Evolutionary conservation across 92 coral and sea anemone genomes (phyloP), one percentile per base, ranked within the genome.

Genomic region (Zoanthus gigantus): DNA sequence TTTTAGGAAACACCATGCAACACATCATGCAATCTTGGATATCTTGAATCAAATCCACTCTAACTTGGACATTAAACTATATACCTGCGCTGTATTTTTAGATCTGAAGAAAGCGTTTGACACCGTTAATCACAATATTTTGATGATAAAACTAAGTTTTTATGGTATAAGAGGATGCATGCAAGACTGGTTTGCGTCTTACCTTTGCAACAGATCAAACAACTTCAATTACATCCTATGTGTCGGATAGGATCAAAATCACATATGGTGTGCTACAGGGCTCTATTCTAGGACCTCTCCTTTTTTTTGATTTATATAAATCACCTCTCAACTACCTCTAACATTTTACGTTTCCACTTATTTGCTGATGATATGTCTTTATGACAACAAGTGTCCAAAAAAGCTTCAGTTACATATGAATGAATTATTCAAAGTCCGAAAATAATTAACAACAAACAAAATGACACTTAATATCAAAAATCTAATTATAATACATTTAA

Each of bases 211-310:
- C 23, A 23, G 23, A 23, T 23, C 23, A 23, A 23, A 23, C 23
- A 0, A 23, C 23, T 23, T 75, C 79, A 48, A 8, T 75, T 47
- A 75, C 79, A 75, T 75, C 79, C 5, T 75, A 48, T 74, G 78
- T 74, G 78, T 74, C 78, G 57, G 78, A 74, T 74, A 74, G 78
- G 78, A 74, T 42, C 78, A 75, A 72, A 72, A 72, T 72, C 77
- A 37, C 52, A 72, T 72, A 72, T 72, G 52, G 23, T 72, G 44
- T 75, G 44, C 78, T 74, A 74, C 56, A 57, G 23, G 23, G 23
- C 23, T 23, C 23, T 23, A 23, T 23, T 23, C 23, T 23, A 23
- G 23, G 23, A 23, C 44, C 78, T 57, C 46, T 15, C 46, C 78
- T 57, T 17, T 74, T 75, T 75, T 46, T 37, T 75, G 60, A 46